Evolutionary conservation across 2,888 invertebrate species (phyloP).

Genomic region (Volucella bombylans): DNA sequence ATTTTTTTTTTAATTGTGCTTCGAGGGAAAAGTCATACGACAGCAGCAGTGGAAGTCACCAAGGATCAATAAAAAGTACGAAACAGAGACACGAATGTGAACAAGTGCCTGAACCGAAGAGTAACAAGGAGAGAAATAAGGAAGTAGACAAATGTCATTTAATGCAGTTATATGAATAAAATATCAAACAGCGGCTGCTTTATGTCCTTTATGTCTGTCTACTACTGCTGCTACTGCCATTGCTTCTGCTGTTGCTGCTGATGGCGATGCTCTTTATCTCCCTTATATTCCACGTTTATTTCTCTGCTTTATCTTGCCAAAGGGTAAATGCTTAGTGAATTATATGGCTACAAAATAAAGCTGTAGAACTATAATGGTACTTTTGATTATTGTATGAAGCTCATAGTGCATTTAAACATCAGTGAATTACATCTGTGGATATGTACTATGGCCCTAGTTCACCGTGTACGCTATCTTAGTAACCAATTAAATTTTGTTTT

Average conservation of each 20-base stretch:
- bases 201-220: conserved; percentile 48
- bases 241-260: too few relatives aligned
- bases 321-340: background rate
- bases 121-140: conserved; percentile 42
- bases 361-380: background rate
- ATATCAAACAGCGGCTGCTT: conserved; percentile 69
- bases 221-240: too few relatives aligned
- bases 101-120: conserved; percentile 26
- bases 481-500: too few relatives aligned
- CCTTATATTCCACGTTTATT: conserved; percentile 27
- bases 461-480: too few relatives aligned
- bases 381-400: background rate
- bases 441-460: too few relatives aligned
- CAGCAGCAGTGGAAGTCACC: conserved; percentile 28
- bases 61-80: conserved; percentile 57
- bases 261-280: conserved; percentile 11
- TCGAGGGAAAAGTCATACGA: conserved; percentile 41
- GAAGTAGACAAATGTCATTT: conserved; percentile 70
- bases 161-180: conserved; percentile 73
- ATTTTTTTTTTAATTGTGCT: conserved; percentile 52
- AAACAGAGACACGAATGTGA: conserved; percentile 36
- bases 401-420: background rate
- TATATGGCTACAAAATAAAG: background rate
- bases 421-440: too few relatives aligned
- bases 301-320: conserved; percentile 32